Percentiles rank a stretch among this genome's conserved stretches.
phyloP scores from a whole-genome alignment of 2,888 invertebrate genomes.

The Synergus gifuensis region DNA sequence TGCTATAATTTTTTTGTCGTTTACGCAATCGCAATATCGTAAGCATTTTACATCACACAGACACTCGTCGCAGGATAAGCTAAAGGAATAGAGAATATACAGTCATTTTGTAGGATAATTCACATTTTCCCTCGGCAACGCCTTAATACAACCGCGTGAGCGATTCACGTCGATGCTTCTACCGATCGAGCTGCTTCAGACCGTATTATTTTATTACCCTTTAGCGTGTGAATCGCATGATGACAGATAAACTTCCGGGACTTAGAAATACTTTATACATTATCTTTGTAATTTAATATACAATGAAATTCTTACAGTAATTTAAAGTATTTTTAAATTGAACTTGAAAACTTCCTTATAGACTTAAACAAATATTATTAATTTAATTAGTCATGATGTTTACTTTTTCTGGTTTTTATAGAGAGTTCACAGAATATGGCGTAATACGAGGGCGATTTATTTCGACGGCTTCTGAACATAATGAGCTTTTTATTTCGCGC shows the following conservation, averaged over 20 bases:
- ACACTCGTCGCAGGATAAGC: not conserved
- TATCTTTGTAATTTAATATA: not conserved
- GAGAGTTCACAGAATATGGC: not conserved
- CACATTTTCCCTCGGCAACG: constrained; percentile 1
- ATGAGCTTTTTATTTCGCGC: constrained; percentile 37
- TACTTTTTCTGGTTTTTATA: not conserved
- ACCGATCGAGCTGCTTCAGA: not conserved
- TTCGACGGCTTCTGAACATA: constrained; percentile 12
- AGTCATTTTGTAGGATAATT: constrained; percentile 17
- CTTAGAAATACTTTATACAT: not conserved
- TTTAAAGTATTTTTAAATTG: too few relatives aligned
- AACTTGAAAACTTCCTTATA: too few relatives aligned
- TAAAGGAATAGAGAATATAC: not conserved
- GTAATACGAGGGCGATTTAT: constrained; percentile 29
- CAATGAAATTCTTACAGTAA: too few relatives aligned
- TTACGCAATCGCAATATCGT: not conserved
- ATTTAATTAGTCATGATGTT: not conserved
- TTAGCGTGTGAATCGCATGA: not conserved
- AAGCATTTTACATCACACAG: not conserved
- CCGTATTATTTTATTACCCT: not conserved
- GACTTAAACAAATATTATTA: not conserved
- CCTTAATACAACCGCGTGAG: constrained; percentile 1
- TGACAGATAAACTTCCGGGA: constrained; percentile 6
- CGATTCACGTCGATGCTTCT: not conserved
- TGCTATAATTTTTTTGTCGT: not conserved